Percentiles rank a stretch among this genome's conserved stretches.
Evolutionary conservation across 2,888 invertebrate species (phyloP).

Genomic region (Cybosia mesomella): DNA sequence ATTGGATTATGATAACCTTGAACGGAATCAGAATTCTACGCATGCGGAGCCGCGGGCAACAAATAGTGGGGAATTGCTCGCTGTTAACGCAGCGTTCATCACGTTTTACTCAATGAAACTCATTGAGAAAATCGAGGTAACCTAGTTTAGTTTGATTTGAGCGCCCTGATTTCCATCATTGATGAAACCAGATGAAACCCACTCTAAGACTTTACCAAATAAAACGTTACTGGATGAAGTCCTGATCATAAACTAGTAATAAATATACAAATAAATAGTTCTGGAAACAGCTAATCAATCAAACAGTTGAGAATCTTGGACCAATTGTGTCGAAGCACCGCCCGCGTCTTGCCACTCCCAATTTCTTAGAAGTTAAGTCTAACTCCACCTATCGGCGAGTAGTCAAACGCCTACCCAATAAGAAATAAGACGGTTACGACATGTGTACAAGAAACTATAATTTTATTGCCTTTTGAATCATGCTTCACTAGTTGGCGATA

Average conservation of each 20-base stretch:
- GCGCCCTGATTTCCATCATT: not conserved
- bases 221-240: not conserved
- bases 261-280: not conserved
- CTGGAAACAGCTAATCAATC: constrained; percentile 10
- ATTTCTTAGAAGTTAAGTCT: constrained; percentile 75
- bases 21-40: too few species aligned
- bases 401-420: constrained; percentile 58
- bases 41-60: too few species aligned
- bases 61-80: too few species aligned
- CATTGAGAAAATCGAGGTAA: too few species aligned
- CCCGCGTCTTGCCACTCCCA: constrained; percentile 73
- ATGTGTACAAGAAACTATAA: constrained; percentile 5
- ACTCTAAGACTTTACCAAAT: not conserved
- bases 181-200: not conserved
- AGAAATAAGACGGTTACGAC: constrained; percentile 1
- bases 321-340: constrained; percentile 61
- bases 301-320: constrained; percentile 33
- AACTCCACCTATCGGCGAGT: constrained; percentile 40
- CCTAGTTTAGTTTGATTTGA: not conserved
- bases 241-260: not conserved
- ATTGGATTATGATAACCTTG: too few species aligned
- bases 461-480: not conserved
- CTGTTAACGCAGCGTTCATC: too few species aligned
- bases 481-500: not conserved
- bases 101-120: too few species aligned